Conservation (phyloP, 2,797 vertebrate genomes). For the Ptychadena robeensis region DNA sequence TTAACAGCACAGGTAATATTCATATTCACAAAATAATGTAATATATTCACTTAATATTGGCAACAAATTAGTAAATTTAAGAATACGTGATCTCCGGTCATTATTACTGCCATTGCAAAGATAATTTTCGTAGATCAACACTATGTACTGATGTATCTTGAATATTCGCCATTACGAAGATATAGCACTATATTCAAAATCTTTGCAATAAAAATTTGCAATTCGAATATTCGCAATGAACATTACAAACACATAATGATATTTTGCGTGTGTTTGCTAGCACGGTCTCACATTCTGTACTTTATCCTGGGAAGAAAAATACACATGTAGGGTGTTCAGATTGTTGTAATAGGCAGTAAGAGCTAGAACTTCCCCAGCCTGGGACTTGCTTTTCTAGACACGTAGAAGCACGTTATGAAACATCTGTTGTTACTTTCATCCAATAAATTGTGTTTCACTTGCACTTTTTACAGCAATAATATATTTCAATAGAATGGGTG, state of each 20-base stretch:
- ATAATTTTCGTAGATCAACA: too few species aligned
- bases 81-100: too few species aligned
- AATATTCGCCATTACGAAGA: too few species aligned
- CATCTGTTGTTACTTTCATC: slow-evolving; percentile 45
- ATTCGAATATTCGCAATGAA: too few species aligned
- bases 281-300: background rate
- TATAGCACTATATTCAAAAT: too few species aligned
- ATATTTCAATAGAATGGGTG: slow-evolving; percentile 42
- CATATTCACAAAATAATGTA: too few species aligned
- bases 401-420: slow-evolving; percentile 43
- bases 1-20: too few species aligned
- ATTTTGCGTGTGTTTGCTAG: background rate
- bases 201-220: too few species aligned
- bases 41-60: too few species aligned
- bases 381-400: slow-evolving; percentile 48
- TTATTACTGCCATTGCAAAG: too few species aligned
- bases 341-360: background rate
- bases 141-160: too few species aligned
- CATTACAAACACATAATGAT: background rate
- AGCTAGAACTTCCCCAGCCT: slow-evolving; percentile 16
- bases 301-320: background rate
- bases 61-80: too few species aligned
- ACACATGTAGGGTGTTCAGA: slow-evolving; percentile 19
- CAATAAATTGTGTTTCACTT: slow-evolving; percentile 40
- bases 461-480: slow-evolving; percentile 53